phyloP scores from a whole-genome alignment of 2,797 vertebrate genomes.

The Coregonus ussuriensis region DNA sequence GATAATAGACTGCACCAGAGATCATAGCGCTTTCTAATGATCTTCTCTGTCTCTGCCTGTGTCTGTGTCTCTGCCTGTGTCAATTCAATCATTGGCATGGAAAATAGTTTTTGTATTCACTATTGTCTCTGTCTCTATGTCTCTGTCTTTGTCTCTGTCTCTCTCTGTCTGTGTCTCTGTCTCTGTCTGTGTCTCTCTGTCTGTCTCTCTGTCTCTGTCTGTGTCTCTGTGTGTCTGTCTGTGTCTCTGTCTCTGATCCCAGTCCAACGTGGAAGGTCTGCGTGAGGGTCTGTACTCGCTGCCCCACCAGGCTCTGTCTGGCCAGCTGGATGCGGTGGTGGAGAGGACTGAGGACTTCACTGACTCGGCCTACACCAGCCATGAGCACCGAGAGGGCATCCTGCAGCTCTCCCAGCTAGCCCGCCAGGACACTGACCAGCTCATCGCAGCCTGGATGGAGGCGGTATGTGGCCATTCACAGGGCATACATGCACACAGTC shows the following conservation, averaged over 20 bases:
- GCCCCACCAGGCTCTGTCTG: constrained; percentile 82
- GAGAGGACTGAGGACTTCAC: constrained; percentile 97
- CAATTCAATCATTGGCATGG: neutral
- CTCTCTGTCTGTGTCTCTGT: too few species aligned
- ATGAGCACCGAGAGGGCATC: constrained; percentile 93
- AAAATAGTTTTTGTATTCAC: neutral
- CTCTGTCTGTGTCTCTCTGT: too few species aligned
- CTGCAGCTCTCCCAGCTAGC: constrained; percentile 86
- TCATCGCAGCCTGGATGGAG: constrained; percentile 86
- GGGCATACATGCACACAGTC: constrained; percentile 22
- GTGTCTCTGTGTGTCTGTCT: neutral
- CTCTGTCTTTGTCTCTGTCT: neutral
- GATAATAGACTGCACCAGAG: too few species aligned
- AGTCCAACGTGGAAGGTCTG: constrained; percentile 89
- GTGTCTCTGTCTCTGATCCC: constrained; percentile 4
- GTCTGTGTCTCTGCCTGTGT: too few species aligned
- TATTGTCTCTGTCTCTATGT: neutral
- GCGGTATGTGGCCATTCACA: constrained; percentile 78
- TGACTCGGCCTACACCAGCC: constrained; percentile 95
- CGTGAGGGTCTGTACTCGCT: constrained; percentile 85
- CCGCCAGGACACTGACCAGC: constrained; percentile 87
- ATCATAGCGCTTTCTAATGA: neutral
- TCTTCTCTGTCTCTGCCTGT: neutral
- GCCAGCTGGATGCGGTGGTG: constrained; percentile 86
- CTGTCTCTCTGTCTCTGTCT: neutral